These are phyloP conservation scores for Hemicentrotus pulcherrimus DNA, from an alignment of 35 echinoderm and acorn worm genomes.

Conservation along the genomic window DNA sequence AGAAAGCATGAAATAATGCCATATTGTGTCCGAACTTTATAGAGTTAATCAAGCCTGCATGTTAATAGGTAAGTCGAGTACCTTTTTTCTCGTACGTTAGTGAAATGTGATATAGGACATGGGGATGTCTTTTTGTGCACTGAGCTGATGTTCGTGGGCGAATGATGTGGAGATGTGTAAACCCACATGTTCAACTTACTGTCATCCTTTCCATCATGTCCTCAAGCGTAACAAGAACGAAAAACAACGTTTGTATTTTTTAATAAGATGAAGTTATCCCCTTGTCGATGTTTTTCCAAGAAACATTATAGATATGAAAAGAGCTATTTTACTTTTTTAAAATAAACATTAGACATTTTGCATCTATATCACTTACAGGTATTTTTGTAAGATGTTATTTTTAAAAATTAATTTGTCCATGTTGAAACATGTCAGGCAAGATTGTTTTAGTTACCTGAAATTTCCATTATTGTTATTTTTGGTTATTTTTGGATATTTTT, in stretches of 20 bases:
- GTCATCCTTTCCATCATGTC: not conserved
- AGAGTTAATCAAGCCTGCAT: too few species aligned
- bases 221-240: not conserved
- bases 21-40: too few species aligned
- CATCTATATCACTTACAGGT: too few species aligned
- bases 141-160: not conserved
- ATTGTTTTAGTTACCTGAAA: too few species aligned
- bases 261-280: too few species aligned
- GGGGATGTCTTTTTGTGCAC: not conserved
- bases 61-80: not conserved
- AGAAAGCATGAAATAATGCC: too few species aligned
- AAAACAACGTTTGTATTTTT: not conserved
- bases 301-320: not conserved
- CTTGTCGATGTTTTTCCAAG: too few species aligned
- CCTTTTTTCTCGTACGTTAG: not conserved
- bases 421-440: not conserved
- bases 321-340: not conserved
- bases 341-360: not conserved
- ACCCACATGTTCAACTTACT: not conserved
- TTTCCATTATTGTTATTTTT: too few species aligned
- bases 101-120: not conserved
- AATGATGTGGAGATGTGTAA: not conserved
- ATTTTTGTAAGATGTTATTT: too few species aligned
- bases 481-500: too few species aligned
- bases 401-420: too few species aligned